phyloP scores from a whole-genome alignment of 2,797 vertebrate genomes.

The Eulemur albifrons region DNA sequence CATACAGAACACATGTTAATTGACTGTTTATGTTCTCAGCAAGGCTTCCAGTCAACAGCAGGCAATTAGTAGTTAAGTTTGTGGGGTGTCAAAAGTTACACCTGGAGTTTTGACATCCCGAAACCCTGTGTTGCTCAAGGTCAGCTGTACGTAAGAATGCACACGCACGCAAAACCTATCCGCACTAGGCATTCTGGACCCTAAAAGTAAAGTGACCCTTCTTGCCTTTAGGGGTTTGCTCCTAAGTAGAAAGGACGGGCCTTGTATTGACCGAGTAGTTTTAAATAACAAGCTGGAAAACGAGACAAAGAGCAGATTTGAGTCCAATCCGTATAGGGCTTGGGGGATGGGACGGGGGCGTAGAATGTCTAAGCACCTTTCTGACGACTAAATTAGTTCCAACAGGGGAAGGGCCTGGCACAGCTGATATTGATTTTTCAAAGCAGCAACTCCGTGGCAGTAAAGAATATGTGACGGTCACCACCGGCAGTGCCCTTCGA shows the following conservation, averaged over 20 bases:
- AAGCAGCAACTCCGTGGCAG: accelerated
- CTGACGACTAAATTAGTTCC: background rate
- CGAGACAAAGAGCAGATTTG: too few relatives aligned
- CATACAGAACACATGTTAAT: background rate
- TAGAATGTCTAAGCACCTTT: accelerated
- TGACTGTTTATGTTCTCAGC: background rate
- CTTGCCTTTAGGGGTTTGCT: too few relatives aligned
- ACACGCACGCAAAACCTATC: accelerated
- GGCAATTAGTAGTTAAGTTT: background rate
- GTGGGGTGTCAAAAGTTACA: background rate
- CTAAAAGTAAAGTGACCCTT: accelerated
- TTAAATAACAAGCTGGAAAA: background rate
- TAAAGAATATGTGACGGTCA: accelerated
- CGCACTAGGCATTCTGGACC: accelerated
- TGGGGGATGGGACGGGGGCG: accelerated
- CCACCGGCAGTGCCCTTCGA: accelerated
- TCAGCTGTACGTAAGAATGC: accelerated
- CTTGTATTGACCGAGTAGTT: accelerated
- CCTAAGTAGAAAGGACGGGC: background rate
- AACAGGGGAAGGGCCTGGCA: accelerated
- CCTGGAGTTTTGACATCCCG: background rate
- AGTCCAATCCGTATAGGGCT: accelerated
- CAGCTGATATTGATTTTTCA: accelerated
- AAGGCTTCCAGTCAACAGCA: background rate
- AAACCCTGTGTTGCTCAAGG: background rate